phyloP scores from a whole-genome alignment of 2,113 vertebrate genomes.

The Spea multiplicata region DNA sequence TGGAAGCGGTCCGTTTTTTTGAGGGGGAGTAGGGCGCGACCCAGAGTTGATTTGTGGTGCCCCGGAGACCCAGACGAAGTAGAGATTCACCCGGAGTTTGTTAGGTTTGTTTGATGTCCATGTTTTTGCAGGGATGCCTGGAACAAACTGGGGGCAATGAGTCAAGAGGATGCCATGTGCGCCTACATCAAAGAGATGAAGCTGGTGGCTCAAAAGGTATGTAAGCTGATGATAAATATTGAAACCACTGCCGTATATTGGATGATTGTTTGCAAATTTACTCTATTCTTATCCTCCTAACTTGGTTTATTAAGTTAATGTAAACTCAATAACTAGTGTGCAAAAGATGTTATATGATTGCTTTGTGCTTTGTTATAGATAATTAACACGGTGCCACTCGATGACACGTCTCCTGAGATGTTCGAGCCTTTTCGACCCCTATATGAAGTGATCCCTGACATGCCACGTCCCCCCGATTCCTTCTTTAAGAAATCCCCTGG shows the following conservation, averaged over 20 bases:
- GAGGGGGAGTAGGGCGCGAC: too few relatives aligned
- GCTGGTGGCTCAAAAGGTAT: constrained; percentile 87
- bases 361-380: constrained; percentile 66
- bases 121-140: constrained; percentile 82
- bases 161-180: constrained; percentile 79
- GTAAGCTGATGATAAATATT: too few relatives aligned
- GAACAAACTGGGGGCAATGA: constrained; percentile 85
- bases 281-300: background rate
- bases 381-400: constrained; percentile 81
- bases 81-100: too few relatives aligned
- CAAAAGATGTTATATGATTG: too few relatives aligned
- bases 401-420: constrained; percentile 75
- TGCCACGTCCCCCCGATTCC: constrained; percentile 81
- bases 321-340: too few relatives aligned
- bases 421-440: constrained; percentile 85
- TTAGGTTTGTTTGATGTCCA: too few relatives aligned
- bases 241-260: too few relatives aligned
- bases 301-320: too few relatives aligned
- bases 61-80: too few relatives aligned
- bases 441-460: constrained; percentile 86
- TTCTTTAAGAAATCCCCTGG: constrained; percentile 72
- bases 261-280: too few relatives aligned
- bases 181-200: constrained; percentile 91
- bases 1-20: too few relatives aligned
- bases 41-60: too few relatives aligned